phyloP scores from a whole-genome alignment of 1,140 invertebrate species.

The Augochlora pura region DNA sequence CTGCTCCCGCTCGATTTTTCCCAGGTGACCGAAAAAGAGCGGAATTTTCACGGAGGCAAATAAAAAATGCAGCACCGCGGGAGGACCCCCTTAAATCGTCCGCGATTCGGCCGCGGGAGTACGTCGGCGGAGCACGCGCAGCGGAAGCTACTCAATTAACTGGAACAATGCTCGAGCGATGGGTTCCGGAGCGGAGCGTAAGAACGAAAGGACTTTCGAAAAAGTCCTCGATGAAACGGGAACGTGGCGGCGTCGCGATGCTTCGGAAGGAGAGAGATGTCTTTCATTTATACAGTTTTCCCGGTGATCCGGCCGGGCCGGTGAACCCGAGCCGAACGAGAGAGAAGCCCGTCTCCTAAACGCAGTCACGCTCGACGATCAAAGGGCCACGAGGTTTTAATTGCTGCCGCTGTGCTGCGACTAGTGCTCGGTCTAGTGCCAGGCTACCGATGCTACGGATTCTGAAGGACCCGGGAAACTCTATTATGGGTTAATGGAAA shows the following conservation, averaged over 20 bases:
- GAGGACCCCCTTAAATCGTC: background rate
- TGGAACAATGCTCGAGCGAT: constrained; percentile 16
- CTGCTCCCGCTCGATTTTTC: background rate
- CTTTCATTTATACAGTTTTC: constrained; percentile 17
- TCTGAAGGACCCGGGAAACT: constrained; percentile 11
- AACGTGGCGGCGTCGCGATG: background rate
- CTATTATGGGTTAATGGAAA: constrained; percentile 18
- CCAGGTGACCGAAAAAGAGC: background rate
- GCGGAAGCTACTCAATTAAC: constrained; percentile 26
- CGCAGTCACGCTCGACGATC: constrained; percentile 25
- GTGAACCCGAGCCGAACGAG: background rate
- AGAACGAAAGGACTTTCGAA: constrained; percentile 19
- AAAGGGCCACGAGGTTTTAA: constrained; percentile 43
- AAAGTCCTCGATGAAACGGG: constrained; percentile 17
- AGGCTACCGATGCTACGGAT: background rate
- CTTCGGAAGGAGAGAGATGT: background rate
- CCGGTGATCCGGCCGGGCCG: background rate
- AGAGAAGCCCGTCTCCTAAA: background rate
- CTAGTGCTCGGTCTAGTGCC: too few species aligned
- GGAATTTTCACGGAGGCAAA: background rate
- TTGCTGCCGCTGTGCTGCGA: constrained; percentile 1
- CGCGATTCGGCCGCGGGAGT: background rate
- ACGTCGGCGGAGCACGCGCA: background rate
- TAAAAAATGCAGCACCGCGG: background rate
- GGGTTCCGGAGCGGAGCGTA: background rate